Base-by-base conservation (phyloP, 2,888 invertebrate species). In the Gnatocerus cornutus region DNA sequence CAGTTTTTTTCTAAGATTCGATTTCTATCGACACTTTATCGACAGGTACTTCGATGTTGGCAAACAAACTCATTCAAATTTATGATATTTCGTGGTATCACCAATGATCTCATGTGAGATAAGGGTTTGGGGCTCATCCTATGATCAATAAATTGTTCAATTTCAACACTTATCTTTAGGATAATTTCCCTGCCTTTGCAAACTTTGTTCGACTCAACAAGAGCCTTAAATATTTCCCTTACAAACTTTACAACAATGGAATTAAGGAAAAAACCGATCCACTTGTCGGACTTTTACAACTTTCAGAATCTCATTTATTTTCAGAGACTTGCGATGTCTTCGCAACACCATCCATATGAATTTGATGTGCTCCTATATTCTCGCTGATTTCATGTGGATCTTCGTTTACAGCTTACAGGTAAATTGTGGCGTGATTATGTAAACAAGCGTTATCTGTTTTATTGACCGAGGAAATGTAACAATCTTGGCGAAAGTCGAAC, bases 301-400 rank as follows among this genome's bases (percentile, higher is more conserved):
- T 59, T 33, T 46, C 33, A 59, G 33, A 59, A 59, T 59, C 45
- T 16, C 59, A 33, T 61, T 61, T 43, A 13, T 77, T 89, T 90
- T 43, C 89, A 97, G 97, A 84, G 96, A 96, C 84, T 89, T 97
- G 70, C 89, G 94, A 83, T 97, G 97, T 86, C 87, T 97, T 73
- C 88, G 97, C 71, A 97, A 97, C 84, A 94, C 92, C 74, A 96
- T 97, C 79, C 97, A 97, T 85, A 94, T 95, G 76, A 96, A 97
- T 87, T 89, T 97, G 76, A 95, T 97, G 90, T 89, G 93, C 77
- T 95, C 96, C 7, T 97, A 97, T 84, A 93, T 97, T 74, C 86
- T 96, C 80, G 92, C 94, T 52, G 95, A 94, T 76, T 89, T 95
- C 77, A 90, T 93, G 82, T 97, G 97, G 97, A 92, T 97, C 74